phyloP scores from a whole-genome alignment of 2,797 vertebrate genomes.

The Takifugu ocellatus region DNA sequence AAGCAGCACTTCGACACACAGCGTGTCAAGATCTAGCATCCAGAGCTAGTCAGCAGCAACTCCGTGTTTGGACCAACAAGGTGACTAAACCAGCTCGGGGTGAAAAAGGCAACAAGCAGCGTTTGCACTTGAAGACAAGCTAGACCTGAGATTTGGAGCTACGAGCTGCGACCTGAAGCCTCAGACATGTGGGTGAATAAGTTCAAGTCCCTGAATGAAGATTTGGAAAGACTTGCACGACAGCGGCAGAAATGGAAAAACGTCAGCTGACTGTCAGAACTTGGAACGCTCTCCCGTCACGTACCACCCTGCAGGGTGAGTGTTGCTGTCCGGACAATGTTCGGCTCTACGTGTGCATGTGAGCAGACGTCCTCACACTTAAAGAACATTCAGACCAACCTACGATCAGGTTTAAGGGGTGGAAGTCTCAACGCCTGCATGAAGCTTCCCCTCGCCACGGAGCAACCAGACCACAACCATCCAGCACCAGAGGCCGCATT shows the following conservation, averaged over 20 bases:
- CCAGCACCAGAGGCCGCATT: conserved; percentile 51
- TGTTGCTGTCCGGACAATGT: conserved; percentile 52
- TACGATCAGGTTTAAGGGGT: conserved; percentile 43
- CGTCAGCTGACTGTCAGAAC: conserved; percentile 40
- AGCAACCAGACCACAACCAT: conserved; percentile 51
- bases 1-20: too few species aligned
- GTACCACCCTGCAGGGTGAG: conserved; percentile 46
- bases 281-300: conserved; percentile 44
- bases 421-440: conserved; percentile 49
- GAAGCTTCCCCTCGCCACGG: conserved; percentile 49
- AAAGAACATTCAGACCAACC: conserved; percentile 50
- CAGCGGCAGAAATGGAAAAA: conserved; percentile 42
- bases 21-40: too few species aligned
- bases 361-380: conserved; percentile 49
- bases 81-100: background rate
- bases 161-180: conserved; percentile 25
- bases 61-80: too few species aligned
- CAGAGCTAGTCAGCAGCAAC: too few species aligned
- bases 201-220: conserved; percentile 38
- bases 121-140: too few species aligned
- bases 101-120: background rate
- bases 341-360: conserved; percentile 47
- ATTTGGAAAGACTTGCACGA: conserved; percentile 20
- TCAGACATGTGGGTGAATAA: conserved; percentile 44
- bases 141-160: conserved; percentile 32